Evolutionary conservation across 2,797 vertebrate genomes (phyloP).

Genomic region (Catharus ustulatus): DNA sequence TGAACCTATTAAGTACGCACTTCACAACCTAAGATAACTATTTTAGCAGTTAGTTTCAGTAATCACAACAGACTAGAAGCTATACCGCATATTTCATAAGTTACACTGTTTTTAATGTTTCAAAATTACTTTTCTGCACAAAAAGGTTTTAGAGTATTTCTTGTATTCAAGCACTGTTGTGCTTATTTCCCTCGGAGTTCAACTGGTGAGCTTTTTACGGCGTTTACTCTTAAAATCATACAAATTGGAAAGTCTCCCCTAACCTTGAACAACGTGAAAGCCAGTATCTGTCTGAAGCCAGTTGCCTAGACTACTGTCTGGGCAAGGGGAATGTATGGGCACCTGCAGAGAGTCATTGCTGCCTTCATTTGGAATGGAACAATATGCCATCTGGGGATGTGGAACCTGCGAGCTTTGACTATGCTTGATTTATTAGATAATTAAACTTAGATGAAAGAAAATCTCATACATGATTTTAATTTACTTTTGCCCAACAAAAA

Average conservation of each 20-base stretch:
- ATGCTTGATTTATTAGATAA: not conserved
- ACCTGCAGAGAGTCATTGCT: not conserved
- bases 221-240: not conserved
- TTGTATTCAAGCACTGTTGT: not conserved
- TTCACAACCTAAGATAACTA: not conserved
- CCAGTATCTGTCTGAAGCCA: not conserved
- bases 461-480: not conserved
- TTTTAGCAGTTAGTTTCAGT: not conserved
- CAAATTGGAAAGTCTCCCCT: not conserved
- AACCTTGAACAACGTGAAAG: not conserved
- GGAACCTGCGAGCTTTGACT: not conserved
- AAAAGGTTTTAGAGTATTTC: not conserved
- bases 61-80: not conserved
- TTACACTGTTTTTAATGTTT: not conserved
- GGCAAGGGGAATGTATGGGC: not conserved
- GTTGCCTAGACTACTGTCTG: not conserved
- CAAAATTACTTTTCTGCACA: not conserved
- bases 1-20: not conserved
- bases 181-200: not conserved
- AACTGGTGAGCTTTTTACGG: not conserved
- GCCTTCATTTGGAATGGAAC: not conserved
- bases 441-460: slow-evolving; percentile 1
- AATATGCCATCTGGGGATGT: not conserved
- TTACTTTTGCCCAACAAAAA: not conserved
- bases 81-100: not conserved